These are phyloP conservation scores for Heloderma charlesbogerti DNA, from an alignment of 2,113 vertebrate genomes.

Conservation along the genomic window DNA sequence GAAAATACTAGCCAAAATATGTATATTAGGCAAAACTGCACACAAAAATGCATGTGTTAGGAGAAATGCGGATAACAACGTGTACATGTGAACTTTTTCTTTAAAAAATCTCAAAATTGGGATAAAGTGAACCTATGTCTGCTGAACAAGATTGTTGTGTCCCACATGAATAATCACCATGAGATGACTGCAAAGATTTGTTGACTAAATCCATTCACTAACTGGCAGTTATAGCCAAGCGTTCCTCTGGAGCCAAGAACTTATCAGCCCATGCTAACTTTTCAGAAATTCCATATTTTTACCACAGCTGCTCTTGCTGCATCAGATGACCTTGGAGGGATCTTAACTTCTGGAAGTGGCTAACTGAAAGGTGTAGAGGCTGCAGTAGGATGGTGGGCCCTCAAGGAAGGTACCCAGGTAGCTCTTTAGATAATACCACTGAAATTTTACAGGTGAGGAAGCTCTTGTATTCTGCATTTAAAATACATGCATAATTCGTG, in stretches of 20 bases:
- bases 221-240: not conserved
- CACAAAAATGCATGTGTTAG: too few species aligned
- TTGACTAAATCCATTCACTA: not conserved
- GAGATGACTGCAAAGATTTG: not conserved
- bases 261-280: not conserved
- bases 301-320: not conserved
- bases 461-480: not conserved
- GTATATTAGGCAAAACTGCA: too few species aligned
- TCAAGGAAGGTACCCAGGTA: not conserved
- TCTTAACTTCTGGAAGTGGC: not conserved
- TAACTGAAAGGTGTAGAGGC: not conserved
- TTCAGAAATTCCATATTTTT: not conserved
- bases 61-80: too few species aligned
- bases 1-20: too few species aligned
- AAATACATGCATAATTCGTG: constrained; percentile 5
- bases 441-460: not conserved
- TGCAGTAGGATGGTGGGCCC: not conserved
- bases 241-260: not conserved
- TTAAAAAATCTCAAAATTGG: too few species aligned
- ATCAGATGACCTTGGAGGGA: not conserved
- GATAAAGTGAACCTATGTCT: not conserved
- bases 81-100: too few species aligned
- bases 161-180: not conserved
- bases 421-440: not conserved
- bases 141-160: not conserved